Conservation (phyloP, 1,140 invertebrate genomes). For the Drosophila melanica region DNA sequence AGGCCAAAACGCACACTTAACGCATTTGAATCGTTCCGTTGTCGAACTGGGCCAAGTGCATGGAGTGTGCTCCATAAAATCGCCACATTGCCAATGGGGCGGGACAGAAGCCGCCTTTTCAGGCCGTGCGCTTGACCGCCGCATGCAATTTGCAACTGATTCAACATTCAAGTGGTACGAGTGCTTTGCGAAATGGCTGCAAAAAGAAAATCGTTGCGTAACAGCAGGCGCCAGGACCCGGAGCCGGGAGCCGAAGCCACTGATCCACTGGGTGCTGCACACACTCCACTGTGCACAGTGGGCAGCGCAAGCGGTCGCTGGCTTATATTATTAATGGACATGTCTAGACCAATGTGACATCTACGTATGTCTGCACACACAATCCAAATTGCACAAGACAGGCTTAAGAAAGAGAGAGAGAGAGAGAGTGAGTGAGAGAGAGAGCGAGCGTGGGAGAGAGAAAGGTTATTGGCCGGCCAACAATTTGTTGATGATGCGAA, state of each 20-base stretch:
- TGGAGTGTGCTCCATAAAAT: slow-evolving; percentile 33
- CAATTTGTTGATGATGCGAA: slow-evolving; percentile 61
- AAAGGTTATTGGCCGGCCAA: not conserved
- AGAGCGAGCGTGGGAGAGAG: not conserved
- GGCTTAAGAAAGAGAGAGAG: slow-evolving; percentile 46
- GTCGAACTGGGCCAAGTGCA: slow-evolving; percentile 70
- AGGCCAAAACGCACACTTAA: slow-evolving; percentile 42
- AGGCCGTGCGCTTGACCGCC: slow-evolving; percentile 49
- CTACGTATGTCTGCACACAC: slow-evolving; percentile 1
- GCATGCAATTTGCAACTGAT: slow-evolving; percentile 78
- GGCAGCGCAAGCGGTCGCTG: slow-evolving; percentile 55
- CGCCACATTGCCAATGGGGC: slow-evolving; percentile 18
- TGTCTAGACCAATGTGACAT: slow-evolving; percentile 73
- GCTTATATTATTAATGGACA: slow-evolving; percentile 65
- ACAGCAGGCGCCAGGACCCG: slow-evolving; percentile 29
- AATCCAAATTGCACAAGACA: no score
- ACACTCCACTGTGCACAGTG: slow-evolving; percentile 13
- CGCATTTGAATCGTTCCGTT: slow-evolving; percentile 37
- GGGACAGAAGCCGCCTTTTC: slow-evolving; percentile 13
- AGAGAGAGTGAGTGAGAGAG: not conserved
- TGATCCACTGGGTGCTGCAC: not conserved
- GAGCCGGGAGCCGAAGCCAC: not conserved
- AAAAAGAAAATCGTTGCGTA: slow-evolving; percentile 54
- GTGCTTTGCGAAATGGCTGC: slow-evolving; percentile 37
- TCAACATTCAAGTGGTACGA: slow-evolving; percentile 61